Conservation (phyloP, 1,140 invertebrate genomes). For the Scylla paramamosain region DNA sequence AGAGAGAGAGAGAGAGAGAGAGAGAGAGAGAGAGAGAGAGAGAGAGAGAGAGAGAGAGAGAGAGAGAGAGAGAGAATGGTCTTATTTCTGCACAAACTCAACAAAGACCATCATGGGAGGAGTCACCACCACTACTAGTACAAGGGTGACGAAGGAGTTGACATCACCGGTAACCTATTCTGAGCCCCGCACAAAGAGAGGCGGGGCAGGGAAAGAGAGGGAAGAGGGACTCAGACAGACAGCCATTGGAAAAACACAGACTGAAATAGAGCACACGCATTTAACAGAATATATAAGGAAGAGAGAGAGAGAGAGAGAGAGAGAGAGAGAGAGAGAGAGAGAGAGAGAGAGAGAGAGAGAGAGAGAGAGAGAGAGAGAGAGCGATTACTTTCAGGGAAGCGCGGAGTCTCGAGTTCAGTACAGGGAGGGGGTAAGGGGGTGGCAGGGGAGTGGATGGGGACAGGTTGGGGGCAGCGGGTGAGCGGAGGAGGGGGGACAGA, state of each 20-base stretch:
- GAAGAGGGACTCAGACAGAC: too few species aligned
- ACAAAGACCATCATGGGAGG: too few species aligned
- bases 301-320: too few species aligned
- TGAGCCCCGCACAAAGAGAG: not conserved
- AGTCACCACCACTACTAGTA: not conserved
- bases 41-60: constrained; percentile 23
- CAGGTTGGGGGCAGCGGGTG: not conserved
- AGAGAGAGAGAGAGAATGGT: not conserved
- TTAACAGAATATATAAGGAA: too few species aligned
- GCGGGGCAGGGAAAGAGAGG: not conserved
- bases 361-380: not conserved
- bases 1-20: constrained; percentile 5
- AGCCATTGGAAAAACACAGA: too few species aligned
- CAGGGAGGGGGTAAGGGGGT: not conserved
- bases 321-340: too few species aligned
- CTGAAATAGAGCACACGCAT: too few species aligned
- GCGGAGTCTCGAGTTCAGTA: too few species aligned
- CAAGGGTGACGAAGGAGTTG: not conserved
- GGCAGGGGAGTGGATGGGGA: too few species aligned
- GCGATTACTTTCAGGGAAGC: too few species aligned
- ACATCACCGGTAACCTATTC: too few species aligned
- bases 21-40: not conserved
- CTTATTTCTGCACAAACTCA: not conserved
- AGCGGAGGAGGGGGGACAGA: not conserved
- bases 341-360: not conserved